Conservation (phyloP, 2,797 vertebrate species). For the Bradypus variegatus region DNA sequence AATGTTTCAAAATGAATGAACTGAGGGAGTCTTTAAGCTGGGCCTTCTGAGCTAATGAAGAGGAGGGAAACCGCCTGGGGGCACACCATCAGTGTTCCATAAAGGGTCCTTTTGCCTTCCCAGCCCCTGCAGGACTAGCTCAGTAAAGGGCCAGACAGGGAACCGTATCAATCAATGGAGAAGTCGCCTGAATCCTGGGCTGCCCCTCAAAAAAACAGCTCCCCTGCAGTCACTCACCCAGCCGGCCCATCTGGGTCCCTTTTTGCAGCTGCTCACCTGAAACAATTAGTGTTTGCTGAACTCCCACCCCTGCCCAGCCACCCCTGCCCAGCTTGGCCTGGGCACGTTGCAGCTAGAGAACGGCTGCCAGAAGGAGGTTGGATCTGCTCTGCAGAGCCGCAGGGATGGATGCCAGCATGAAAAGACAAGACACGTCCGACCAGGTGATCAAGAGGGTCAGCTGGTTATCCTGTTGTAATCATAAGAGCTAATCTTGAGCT, state of each 20-base stretch:
- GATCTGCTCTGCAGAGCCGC: not conserved
- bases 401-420: not conserved
- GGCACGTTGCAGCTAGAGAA: not conserved
- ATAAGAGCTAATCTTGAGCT: too few relatives aligned
- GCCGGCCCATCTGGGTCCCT: not conserved
- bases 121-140: not conserved
- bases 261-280: constrained; percentile 33
- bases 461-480: too few relatives aligned
- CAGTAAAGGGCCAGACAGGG: not conserved
- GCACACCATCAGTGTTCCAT: accelerated
- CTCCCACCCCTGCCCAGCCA: constrained; percentile 1
- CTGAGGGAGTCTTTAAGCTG: not conserved
- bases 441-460: not conserved
- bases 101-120: not conserved
- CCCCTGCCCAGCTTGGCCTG: not conserved
- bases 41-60: not conserved
- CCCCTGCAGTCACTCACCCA: not conserved
- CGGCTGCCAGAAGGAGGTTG: not conserved
- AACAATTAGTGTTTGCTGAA: constrained; percentile 7
- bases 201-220: not conserved
- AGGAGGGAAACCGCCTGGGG: not conserved
- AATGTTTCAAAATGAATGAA: not conserved
- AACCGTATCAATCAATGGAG: not conserved
- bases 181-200: not conserved
- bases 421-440: not conserved